A percentile compares a stretch with the other conserved stretches of the same genome.
These are phyloP conservation scores for Dorcus parallelipipedus DNA, from an alignment of 2,888 invertebrate genomes.

Conservation along the genomic window DNA sequence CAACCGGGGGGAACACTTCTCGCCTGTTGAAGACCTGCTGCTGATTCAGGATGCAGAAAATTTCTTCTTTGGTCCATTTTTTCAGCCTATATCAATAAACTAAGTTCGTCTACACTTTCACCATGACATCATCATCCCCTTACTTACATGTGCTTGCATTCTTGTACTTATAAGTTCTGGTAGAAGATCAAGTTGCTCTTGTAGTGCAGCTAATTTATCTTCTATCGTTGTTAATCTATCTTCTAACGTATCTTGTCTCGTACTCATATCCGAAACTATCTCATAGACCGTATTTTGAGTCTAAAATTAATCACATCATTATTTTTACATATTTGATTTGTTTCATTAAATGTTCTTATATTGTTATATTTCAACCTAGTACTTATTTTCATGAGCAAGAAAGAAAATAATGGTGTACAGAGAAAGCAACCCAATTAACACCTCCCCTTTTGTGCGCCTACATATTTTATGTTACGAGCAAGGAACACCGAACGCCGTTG, in stretches of 20 bases:
- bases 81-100: slow-evolving; percentile 66
- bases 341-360: too few species aligned
- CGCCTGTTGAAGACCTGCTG: slow-evolving; percentile 57
- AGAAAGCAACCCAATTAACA: too few species aligned
- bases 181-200: slow-evolving; percentile 82
- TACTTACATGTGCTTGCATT: slow-evolving; percentile 48
- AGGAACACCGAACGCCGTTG: too few species aligned
- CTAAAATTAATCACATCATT: slow-evolving; percentile 53
- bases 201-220: slow-evolving; percentile 82
- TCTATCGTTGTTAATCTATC: slow-evolving; percentile 90
- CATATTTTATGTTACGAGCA: too few species aligned
- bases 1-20: slow-evolving; percentile 59
- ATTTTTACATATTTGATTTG: too few species aligned
- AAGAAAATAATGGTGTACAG: too few species aligned
- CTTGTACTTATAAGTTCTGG: slow-evolving; percentile 72
- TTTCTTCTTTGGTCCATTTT: slow-evolving; percentile 78
- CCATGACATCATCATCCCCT: background rate
- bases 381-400: too few species aligned
- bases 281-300: slow-evolving; percentile 98
- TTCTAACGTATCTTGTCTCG: slow-evolving; percentile 89
- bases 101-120: background rate
- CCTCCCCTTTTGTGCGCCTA: too few species aligned
- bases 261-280: slow-evolving; percentile 96
- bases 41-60: slow-evolving; percentile 85
- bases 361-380: too few species aligned